These are phyloP conservation scores for Clarias magur DNA, from an alignment of 2,113 vertebrate genomes.

Conservation along the genomic window DNA sequence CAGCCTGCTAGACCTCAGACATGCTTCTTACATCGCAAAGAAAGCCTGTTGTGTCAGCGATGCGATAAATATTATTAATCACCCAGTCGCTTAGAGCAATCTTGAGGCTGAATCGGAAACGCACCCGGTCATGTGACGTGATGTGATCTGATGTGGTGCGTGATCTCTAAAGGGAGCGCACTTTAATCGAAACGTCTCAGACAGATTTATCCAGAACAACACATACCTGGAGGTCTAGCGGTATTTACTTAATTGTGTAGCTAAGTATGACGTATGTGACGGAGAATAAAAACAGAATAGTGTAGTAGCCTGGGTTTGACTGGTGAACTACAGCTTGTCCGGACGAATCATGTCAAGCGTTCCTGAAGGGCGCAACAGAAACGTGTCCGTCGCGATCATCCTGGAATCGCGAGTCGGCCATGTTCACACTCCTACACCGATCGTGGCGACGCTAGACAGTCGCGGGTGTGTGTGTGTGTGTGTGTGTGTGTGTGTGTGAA, in stretches of 20 bases:
- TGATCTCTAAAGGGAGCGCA: not conserved
- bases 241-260: not conserved
- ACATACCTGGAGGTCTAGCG: not conserved
- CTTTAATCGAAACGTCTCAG: not conserved
- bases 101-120: not conserved
- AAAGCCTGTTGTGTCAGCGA: conserved; percentile 49
- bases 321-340: too few relatives aligned
- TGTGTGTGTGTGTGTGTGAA: too few relatives aligned
- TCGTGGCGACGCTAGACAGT: too few relatives aligned
- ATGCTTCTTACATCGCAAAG: conserved; percentile 53
- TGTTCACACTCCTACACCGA: too few relatives aligned
- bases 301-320: too few relatives aligned
- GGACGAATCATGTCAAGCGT: too few relatives aligned
- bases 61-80: conserved; percentile 62
- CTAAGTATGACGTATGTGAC: not conserved
- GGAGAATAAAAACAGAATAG: too few relatives aligned
- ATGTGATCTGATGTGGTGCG: too few relatives aligned
- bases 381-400: too few relatives aligned
- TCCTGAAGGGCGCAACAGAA: too few relatives aligned
- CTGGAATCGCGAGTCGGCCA: too few relatives aligned
- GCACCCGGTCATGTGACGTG: not conserved
- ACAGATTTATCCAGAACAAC: not conserved
- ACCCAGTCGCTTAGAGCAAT: not conserved
- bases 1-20: not conserved
- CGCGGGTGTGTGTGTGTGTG: too few relatives aligned